These are phyloP conservation scores for Fratercula arctica DNA, from an alignment of 2,797 vertebrate genomes.

Conservation along the genomic window DNA sequence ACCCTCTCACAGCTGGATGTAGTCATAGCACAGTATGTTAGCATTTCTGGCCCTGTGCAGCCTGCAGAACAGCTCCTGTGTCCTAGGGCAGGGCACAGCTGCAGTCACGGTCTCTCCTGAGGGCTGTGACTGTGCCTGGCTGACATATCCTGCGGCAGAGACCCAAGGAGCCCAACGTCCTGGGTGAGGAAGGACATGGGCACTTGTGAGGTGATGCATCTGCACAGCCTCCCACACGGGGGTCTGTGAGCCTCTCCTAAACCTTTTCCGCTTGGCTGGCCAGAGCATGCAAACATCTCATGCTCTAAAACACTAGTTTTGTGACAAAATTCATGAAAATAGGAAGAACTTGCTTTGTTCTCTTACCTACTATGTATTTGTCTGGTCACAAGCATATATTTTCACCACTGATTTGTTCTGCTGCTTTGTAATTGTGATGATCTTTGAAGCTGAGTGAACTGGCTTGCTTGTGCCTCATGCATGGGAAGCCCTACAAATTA, in stretches of 20 bases:
- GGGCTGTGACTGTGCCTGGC: background rate
- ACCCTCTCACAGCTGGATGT: background rate
- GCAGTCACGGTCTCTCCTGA: fast-evolving
- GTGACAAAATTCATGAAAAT: background rate
- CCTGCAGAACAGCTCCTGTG: background rate
- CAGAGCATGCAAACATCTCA: background rate
- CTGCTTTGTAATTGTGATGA: background rate
- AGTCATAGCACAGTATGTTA: background rate
- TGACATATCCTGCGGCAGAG: background rate
- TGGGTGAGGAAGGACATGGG: background rate
- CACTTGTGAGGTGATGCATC: background rate
- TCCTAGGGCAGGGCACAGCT: background rate
- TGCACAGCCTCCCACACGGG: fast-evolving
- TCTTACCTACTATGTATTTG: background rate
- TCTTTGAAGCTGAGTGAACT: background rate
- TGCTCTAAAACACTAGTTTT: background rate
- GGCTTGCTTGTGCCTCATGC: background rate
- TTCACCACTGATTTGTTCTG: background rate
- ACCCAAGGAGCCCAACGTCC: background rate
- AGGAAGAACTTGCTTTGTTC: background rate
- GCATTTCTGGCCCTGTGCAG: background rate
- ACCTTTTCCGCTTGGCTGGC: background rate
- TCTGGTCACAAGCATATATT: background rate
- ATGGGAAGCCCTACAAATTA: background rate
- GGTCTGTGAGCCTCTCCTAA: background rate